Conservation (phyloP, 2,797 vertebrate genomes). For the Molossus molossus region DNA sequence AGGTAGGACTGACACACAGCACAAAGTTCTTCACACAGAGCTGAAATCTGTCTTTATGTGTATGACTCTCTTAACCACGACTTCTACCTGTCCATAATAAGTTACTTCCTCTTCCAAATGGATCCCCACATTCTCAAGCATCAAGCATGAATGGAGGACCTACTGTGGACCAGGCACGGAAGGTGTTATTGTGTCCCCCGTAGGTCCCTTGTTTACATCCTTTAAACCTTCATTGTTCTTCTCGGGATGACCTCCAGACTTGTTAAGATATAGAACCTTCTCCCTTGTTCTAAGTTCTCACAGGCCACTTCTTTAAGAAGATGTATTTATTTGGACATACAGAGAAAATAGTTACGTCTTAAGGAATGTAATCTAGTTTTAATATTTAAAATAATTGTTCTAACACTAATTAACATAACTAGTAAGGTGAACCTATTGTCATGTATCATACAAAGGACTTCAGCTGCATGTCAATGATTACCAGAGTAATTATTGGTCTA, state of each 20-base stretch:
- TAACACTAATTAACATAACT: background rate
- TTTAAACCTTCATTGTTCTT: background rate
- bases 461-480: background rate
- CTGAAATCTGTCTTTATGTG: background rate
- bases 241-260: background rate
- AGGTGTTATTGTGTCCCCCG: fast-evolving
- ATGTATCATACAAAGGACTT: background rate
- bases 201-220: background rate
- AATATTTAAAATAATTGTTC: background rate
- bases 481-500: background rate
- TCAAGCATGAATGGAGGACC: background rate
- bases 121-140: background rate
- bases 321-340: background rate
- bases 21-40: background rate
- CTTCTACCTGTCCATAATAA: background rate
- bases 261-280: background rate
- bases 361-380: conserved; percentile 10
- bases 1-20: background rate
- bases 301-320: background rate
- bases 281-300: background rate
- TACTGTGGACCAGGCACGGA: background rate
- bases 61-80: background rate
- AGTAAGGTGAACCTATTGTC: background rate
- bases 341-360: background rate
- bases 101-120: background rate